Base-by-base conservation (phyloP, 2,888 invertebrate genomes). In the Dasypogon diadema region DNA sequence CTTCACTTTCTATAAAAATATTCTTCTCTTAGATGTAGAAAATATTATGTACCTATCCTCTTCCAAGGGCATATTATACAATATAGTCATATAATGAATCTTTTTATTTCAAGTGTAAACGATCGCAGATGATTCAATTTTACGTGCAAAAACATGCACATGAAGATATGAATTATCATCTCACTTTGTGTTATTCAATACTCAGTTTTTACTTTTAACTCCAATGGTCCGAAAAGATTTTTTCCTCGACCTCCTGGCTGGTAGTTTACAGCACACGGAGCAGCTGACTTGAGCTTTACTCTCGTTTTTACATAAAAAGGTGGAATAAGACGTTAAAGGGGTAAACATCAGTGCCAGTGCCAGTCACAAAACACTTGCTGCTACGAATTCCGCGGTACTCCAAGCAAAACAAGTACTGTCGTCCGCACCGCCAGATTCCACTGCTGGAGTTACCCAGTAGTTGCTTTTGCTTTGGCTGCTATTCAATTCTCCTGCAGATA, bases 191-290 rank as follows among this genome's bases (percentile, higher is more conserved):
- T 58, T 58, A 14, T 30, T 58, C 18, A 58, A 58, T 8, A 46
- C 46, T 46, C 30, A 8, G 30, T 55, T 58, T 58, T 58, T 58
- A 37, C 60, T 60, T 60, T 60, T 37, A 21, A 37, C 21, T 60
- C 30, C 37, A 60, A 21, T 60, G 21, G 37, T n/a, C 42, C 21
- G n/a, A 60, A 60, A 60, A 60, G 6, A 34, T 18, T 12, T 12
- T 42, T 60, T 60, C 18, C 60, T 12, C 12, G 4, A 51, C 51
- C 37, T 12, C 60, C 10, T 16, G 4, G 18, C 51, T 21, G 60
- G 42, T 16, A 26, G n/a, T n/a, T n/a, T n/a, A n/a, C 30, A 58
- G 14, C 16, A 26, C 3, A 37, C 18, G 10, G 42, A 12, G n/a
- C 42, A 42, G 42, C 51, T 60, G 42, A 60, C 5, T 1, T 16